Evolutionary conservation across 2,888 invertebrate genomes (phyloP), one percentile per base, ranked within the genome.

Genomic region (Hipparchia semele): DNA sequence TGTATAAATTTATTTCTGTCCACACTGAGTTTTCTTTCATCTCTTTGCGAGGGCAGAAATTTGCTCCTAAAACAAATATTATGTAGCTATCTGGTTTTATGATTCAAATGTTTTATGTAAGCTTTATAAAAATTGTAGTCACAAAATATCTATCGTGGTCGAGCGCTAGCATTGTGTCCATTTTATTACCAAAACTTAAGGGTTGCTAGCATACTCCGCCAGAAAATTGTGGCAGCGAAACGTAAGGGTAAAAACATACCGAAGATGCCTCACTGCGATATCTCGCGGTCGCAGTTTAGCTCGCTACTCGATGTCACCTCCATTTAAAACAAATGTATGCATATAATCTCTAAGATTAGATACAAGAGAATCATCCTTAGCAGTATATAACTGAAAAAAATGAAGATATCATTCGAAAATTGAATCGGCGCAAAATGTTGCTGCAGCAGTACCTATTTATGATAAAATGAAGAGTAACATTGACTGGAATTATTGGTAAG

Each of bases 1-100:
- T 68, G 33, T 74, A 71, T 73, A 66, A 70, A 73, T 74, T 71
- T 71, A 64, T 54, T 59, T 46, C 39, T 39, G 39, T 39, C 65
- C 23, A 61, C 68, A 64, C 68, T 60, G 65, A 64, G 60, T 65
- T 71, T 71, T 61, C 58, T 68, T 71, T 71, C 67, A 62, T 67
- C 62, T 58, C 62, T 70, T 61, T 68, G 23, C 33, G 4, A 33
- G 49, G 12, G 8, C 46, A 60, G 49, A 23, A 65, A 51, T 59
- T 51, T 59, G 33, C 59, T 68, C 10, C 33, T 65, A 49, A 49
- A 8, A 33, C 12, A 39, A 66, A 54, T 54, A 23, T 65, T 10
- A 51, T 13, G 49, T 23, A 13, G 10, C 67, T 67, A 67, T n/a
- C n/a, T n/a, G n/a, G 58, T 2, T 58, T 67, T 67, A 58, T 13